Percentiles rank a stretch among this genome's conserved stretches.
Evolutionary conservation across 2,888 invertebrate genomes (phyloP).

Genomic region (Tachina fera): DNA sequence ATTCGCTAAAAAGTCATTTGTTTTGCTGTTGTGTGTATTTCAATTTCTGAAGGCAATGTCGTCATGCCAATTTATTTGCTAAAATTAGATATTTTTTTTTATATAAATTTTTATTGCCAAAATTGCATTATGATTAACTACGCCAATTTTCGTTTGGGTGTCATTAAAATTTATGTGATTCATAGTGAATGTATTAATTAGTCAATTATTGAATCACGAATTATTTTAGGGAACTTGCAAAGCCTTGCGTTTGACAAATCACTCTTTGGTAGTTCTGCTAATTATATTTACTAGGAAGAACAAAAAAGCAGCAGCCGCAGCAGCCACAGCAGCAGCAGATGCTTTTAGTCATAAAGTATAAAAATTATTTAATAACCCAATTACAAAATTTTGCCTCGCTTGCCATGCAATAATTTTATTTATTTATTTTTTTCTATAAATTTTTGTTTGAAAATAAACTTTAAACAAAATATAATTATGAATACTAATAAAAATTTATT

Average conservation of each 20-base stretch:
- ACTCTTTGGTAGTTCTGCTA: slow-evolving; percentile 31
- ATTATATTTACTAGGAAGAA: background rate
- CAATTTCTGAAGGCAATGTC: background rate
- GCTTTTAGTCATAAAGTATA: slow-evolving; percentile 32
- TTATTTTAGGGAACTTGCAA: background rate
- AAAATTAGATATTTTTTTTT: background rate
- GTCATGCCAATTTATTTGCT: slow-evolving; percentile 15
- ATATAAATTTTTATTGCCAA: slow-evolving; percentile 2
- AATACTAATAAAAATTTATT: slow-evolving; percentile 10
- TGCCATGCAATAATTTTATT: slow-evolving; percentile 1
- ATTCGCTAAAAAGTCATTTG: background rate
- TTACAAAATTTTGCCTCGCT: slow-evolving; percentile 48
- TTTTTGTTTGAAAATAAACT: slow-evolving; percentile 10
- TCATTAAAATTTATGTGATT: slow-evolving; percentile 4
- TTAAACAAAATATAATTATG: background rate
- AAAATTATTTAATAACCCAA: slow-evolving; percentile 46
- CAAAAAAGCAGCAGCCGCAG: background rate
- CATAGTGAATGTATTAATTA: background rate
- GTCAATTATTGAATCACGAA: slow-evolving; percentile 24
- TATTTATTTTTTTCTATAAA: background rate
- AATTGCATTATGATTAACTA: slow-evolving; percentile 42
- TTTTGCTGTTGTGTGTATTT: background rate
- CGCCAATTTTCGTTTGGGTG: slow-evolving; percentile 15
- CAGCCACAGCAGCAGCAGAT: background rate
- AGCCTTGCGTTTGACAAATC: background rate